Evolutionary conservation across 2,888 invertebrate genomes (phyloP).

Genomic region (Osmoderma eremita): DNA sequence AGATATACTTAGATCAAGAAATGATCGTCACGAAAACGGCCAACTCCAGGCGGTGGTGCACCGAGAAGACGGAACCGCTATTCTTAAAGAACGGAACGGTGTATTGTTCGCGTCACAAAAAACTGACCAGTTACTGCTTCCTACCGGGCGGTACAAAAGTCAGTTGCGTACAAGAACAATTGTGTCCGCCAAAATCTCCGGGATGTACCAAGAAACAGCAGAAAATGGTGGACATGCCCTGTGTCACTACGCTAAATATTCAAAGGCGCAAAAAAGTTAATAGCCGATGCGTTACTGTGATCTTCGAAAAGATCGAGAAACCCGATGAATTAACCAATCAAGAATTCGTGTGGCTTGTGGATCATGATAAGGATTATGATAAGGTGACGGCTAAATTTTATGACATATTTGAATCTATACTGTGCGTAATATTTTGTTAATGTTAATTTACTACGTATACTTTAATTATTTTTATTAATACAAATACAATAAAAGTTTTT

Average conservation of each 20-base stretch:
- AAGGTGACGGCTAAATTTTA: not conserved
- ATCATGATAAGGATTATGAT: not conserved
- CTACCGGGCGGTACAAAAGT: not conserved
- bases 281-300: not conserved
- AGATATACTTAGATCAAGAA: not conserved
- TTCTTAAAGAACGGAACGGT: not conserved
- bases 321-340: slow-evolving; percentile 17
- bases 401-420: slow-evolving; percentile 1
- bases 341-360: slow-evolving; percentile 6
- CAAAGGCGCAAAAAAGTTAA: not conserved
- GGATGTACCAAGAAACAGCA: not conserved
- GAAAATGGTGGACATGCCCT: slow-evolving; percentile 8
- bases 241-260: not conserved
- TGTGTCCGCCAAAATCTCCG: not conserved
- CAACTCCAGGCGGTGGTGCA: not conserved
- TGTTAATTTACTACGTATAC: not conserved
- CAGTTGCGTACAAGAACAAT: not conserved
- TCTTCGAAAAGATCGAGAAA: slow-evolving; percentile 3
- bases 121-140: not conserved
- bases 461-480: no score
- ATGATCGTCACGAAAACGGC: not conserved
- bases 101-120: not conserved
- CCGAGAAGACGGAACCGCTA: not conserved
- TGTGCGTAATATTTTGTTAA: slow-evolving; percentile 20
- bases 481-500: no score